Evolutionary conservation across 2,113 vertebrate species (phyloP), one percentile per base, ranked within the genome.

Genomic region (Syrrhaptes paradoxus): DNA sequence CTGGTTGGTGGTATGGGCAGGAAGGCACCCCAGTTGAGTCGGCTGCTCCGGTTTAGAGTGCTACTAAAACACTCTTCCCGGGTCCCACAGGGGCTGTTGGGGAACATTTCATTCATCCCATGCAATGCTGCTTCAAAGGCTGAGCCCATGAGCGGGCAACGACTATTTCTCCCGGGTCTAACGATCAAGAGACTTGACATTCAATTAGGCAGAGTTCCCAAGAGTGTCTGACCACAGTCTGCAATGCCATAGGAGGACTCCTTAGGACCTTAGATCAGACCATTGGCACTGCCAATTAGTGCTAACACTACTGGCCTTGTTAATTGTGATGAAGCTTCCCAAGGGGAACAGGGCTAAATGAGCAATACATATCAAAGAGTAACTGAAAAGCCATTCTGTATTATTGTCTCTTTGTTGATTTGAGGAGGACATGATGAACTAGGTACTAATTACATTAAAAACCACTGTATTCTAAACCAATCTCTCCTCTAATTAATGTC

Each of bases 361-460:
- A 94, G 79, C 87, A 94, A 92, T 49, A 86, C 80, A 34, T 82
- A 96, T 94, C 73, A 89, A 90, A 95, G 89, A 90, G 80, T 70
- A 87, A 74, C 90, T 90, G 76, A 91, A 89, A 92, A 93, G 61
- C 62, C 92, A 87, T 90, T 90, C 80, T 61, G 58, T 86, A 17
- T 84, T 92, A 81, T 93, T 93, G 85, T 78, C 65, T 81, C 79
- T 96, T 89, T 92, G 82, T 93, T 94, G 95, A 93, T 96, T 93
- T 71, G 90, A 89, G 81, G 82, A 84, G 90, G 58, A 91, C 2
- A 5, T 90, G 83, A 92, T 93, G 83, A 96, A 90, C 80, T 79
- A 96, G 91, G 91, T 96, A 68, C 93, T 95, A 96, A 94, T 95
- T 83, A 41, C 91, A 95, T 93, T 92, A 62, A 97, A 94, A 95